Evolutionary conservation across 2,888 invertebrate genomes (phyloP), one percentile per base, ranked within the genome.

Genomic region (Crossocerus cetratus): DNA sequence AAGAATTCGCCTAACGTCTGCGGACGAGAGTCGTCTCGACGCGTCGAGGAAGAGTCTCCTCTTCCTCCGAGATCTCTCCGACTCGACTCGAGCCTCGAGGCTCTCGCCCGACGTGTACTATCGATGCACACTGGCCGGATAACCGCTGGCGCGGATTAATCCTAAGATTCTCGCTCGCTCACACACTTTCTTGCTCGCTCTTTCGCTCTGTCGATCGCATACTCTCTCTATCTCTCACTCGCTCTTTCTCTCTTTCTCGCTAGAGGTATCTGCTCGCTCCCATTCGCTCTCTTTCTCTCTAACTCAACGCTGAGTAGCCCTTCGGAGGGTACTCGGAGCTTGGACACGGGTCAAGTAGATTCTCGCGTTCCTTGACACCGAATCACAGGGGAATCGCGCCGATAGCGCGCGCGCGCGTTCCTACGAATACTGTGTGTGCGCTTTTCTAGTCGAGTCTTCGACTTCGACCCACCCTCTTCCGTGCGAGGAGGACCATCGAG

Each of bases 1-100:
- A 92, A 91, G 32, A 74, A 62, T 54, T 61, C 91, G 92, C 44
- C 87, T 53, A 67, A 72, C 70, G 63, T 76, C 69, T 68, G 72
- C 18, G 22, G 65, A 49, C 61, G 32, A 74, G 69, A 62, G 75
- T 74, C 69, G 69, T 55, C 74, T 65, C 54, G 75, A 69, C 11
- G 11, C 32, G 11, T 32, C 32, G 32, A 11, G 11, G 32, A 11
- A 32, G 32, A 32, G 32, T 11, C 11, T 32, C 32, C 8, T 8
- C 0, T 8, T 32, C 32, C 8, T 32, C 3, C 11, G 5, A 32
- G 32, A 32, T 32, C 32, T 32, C 32, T 1, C 3, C 11, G n/a
- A n/a, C n/a, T n/a, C n/a, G n/a, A n/a, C 32, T 32, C 32, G 8
- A 32, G 11, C 2, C 4, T 5, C 49, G 16, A 49, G 49, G 16